These are phyloP conservation scores for Lepeophtheirus nordmannii DNA, from an alignment of 2,888 invertebrate genomes.

Conservation along the genomic window DNA sequence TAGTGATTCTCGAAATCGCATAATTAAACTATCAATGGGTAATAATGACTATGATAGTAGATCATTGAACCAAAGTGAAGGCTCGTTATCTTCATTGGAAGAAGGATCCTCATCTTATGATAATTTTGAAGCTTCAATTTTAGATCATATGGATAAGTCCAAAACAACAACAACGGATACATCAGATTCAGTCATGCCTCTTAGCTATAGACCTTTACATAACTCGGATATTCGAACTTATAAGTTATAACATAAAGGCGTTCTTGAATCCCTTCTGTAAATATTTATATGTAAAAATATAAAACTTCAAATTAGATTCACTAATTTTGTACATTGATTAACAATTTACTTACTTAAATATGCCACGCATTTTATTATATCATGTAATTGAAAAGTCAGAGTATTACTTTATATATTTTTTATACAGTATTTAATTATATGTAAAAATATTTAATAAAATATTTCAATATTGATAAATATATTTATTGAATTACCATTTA, in stretches of 20 bases:
- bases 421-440: neutral
- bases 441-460: too few relatives aligned
- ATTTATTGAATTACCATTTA: too few relatives aligned
- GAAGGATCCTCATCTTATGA: neutral
- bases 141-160: neutral
- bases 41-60: too few relatives aligned
- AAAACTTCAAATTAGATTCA: too few relatives aligned
- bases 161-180: neutral
- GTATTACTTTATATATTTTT: neutral
- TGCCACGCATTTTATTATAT: neutral
- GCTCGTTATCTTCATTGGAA: neutral
- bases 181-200: neutral
- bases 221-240: neutral
- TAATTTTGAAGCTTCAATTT: neutral
- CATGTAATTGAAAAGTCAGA: neutral
- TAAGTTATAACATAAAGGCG: neutral
- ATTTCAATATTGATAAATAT: too few relatives aligned
- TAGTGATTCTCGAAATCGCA: neutral
- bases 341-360: too few relatives aligned
- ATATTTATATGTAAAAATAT: too few relatives aligned
- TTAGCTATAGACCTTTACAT: neutral
- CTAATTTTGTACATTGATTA: too few relatives aligned
- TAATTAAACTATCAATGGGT: too few relatives aligned
- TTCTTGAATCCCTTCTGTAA: too few relatives aligned
- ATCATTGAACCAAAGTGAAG: neutral